A percentile compares a stretch with the other conserved stretches of the same genome.
phyloP scores from a whole-genome alignment of 2,113 vertebrate species.

The Egretta garzetta region DNA sequence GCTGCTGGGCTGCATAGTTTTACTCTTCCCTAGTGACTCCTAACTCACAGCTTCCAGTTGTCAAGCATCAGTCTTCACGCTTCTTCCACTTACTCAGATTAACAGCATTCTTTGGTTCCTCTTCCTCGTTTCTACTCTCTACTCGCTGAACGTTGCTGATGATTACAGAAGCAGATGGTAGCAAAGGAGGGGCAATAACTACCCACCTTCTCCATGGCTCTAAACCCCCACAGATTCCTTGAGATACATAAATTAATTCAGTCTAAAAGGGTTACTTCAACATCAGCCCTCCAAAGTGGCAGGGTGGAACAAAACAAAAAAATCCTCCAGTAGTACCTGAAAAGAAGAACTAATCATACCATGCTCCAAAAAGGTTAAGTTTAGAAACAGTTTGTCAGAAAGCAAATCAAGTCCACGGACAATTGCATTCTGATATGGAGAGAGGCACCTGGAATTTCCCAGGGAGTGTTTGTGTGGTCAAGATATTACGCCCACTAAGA shows the following conservation, averaged over 20 bases:
- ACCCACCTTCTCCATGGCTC: neutral
- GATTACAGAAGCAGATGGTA: neutral
- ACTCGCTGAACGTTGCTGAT: neutral
- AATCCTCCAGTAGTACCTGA: neutral
- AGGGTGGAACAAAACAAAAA: neutral
- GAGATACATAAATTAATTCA: fast-evolving
- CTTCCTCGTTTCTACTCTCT: neutral
- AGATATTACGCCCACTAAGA: neutral
- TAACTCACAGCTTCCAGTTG: neutral
- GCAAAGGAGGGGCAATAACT: neutral
- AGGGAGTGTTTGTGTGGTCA: neutral
- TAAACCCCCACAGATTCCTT: neutral
- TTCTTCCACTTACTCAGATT: neutral
- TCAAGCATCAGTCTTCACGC: neutral
- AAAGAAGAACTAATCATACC: neutral
- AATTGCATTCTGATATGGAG: neutral
- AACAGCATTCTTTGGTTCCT: neutral
- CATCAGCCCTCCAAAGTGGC: neutral
- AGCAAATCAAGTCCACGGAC: neutral
- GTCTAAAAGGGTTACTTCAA: neutral
- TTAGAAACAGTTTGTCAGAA: neutral
- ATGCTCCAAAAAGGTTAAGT: neutral
- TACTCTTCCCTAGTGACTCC: neutral
- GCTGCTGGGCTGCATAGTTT: neutral
- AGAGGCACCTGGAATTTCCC: neutral